Evolutionary conservation across 2,113 vertebrate species (phyloP), one percentile per base, ranked within the genome.

Genomic region (Drymodes brunneopygia): DNA sequence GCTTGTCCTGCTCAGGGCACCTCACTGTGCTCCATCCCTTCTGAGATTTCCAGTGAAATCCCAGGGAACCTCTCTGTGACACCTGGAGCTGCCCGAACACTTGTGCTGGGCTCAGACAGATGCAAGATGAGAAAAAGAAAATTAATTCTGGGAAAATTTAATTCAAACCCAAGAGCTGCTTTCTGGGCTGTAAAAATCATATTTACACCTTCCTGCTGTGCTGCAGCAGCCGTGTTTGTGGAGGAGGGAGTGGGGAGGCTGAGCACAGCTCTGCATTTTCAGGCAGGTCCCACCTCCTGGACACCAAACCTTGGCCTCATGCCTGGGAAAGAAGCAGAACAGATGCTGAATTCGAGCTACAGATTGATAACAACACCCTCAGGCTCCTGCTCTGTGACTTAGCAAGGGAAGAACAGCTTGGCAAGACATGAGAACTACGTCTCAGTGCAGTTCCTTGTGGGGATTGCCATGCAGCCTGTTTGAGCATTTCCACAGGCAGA

Each of bases 281-380:
- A 82, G 73, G 74, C 90, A 84, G 78, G 79, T 91, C 70, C 71
- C 92, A 90, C 74, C 50, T 92, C 64, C 81, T 57, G 90, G 67
- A 88, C 90, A 90, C 45, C 74, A 88, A 93, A 61, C 50, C 47
- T 83, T 86, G 82, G 90, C 79, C 62, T 70, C 54, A 10, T 0
- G 38, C 81, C 79, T 25, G 5, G 74, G 82, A 47, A 50, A 88
- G 28, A 75, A 66, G 54, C 23, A 54, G 38, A 93, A 90, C 88
- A 95, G 92, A 95, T 82, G 88, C 86, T 80, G 60, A 72, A 90
- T 86, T 94, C 75, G 54, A 77, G 47, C 57, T 65, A 48, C 82
- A 92, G 91, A 92, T 44, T 92, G 85, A 50, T 88, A 92, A 90
- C 74, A 87, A 87, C 75, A 92, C 56, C 62, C 64, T 62, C 64